Evolutionary conservation across 2,888 invertebrate species (phyloP).

Genomic region (Lamproptera curius): DNA sequence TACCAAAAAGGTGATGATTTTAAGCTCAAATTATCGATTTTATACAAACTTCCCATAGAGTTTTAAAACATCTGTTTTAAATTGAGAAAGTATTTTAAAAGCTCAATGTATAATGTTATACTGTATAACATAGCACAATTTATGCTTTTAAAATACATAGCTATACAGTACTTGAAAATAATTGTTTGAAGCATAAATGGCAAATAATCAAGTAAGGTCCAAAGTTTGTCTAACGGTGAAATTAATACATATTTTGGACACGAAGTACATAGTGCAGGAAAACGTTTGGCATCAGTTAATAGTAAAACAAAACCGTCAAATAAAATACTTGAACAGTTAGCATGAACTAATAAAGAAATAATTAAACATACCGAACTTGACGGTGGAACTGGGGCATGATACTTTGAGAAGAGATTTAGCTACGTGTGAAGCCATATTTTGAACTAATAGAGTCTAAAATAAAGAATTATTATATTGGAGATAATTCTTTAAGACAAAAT

Average conservation of each 20-base stretch:
- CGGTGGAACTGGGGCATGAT: slow-evolving; percentile 52
- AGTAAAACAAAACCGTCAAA: background rate
- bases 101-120: too few relatives aligned
- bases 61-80: too few relatives aligned
- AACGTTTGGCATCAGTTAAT: background rate
- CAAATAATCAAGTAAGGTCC: slow-evolving; percentile 30
- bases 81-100: too few relatives aligned
- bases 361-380: slow-evolving; percentile 59
- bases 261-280: background rate
- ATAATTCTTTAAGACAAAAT: slow-evolving; percentile 25
- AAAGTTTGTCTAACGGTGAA: slow-evolving; percentile 28
- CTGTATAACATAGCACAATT: too few relatives aligned
- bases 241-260: slow-evolving; percentile 2
- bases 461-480: background rate
- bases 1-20: too few relatives aligned
- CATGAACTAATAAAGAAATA: slow-evolving; percentile 19
- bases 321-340: slow-evolving; percentile 15
- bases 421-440: slow-evolving; percentile 66
- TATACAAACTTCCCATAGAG: too few relatives aligned
- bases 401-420: slow-evolving; percentile 64
- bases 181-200: slow-evolving; percentile 23
- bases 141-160: too few relatives aligned
- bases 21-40: too few relatives aligned
- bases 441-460: slow-evolving; percentile 8
- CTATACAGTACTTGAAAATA: too few relatives aligned